Percentiles rank a stretch among this genome's conserved stretches.
Evolutionary conservation across 1,140 invertebrate genomes (phyloP).

Genomic region (Reticulitermes speratus): DNA sequence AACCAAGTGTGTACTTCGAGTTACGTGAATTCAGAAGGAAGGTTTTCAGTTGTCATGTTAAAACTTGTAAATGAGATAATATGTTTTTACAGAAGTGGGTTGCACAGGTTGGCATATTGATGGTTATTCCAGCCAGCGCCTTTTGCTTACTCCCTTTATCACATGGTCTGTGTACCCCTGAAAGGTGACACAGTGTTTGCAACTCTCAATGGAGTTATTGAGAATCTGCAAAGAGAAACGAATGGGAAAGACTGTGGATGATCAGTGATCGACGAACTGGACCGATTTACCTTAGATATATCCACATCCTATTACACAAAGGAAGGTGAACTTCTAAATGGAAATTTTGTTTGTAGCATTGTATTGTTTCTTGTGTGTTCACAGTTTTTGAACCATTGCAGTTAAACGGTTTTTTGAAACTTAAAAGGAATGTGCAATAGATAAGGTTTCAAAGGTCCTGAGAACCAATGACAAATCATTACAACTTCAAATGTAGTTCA

Average conservation of each 20-base stretch:
- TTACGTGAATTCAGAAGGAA: too few relatives aligned
- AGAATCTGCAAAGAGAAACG: conserved; percentile 39
- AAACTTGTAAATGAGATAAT: too few relatives aligned
- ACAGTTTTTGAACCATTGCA: not conserved
- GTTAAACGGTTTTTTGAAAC: not conserved
- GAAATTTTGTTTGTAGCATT: not conserved
- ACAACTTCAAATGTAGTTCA: too few relatives aligned
- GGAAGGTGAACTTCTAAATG: conserved; percentile 36
- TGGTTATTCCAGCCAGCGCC: conserved; percentile 52
- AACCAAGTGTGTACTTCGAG: too few relatives aligned
- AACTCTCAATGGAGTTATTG: conserved; percentile 40
- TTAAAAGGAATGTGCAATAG: too few relatives aligned
- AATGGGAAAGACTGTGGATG: conserved; percentile 52
- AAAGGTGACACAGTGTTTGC: conserved; percentile 30
- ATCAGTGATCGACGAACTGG: conserved; percentile 45
- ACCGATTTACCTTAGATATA: conserved; percentile 50
- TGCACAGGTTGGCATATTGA: conserved; percentile 56
- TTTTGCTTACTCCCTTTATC: conserved; percentile 50
- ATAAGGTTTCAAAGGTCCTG: too few relatives aligned
- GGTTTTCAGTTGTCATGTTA: too few relatives aligned
- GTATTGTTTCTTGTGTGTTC: not conserved
- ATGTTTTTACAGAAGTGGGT: conserved; percentile 45
- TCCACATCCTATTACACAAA: conserved; percentile 40
- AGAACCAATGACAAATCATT: too few relatives aligned
- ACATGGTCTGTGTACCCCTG: conserved; percentile 49